These are phyloP conservation scores for Odontothrips loti DNA, from an alignment of 2,888 invertebrate genomes.

Conservation along the genomic window DNA sequence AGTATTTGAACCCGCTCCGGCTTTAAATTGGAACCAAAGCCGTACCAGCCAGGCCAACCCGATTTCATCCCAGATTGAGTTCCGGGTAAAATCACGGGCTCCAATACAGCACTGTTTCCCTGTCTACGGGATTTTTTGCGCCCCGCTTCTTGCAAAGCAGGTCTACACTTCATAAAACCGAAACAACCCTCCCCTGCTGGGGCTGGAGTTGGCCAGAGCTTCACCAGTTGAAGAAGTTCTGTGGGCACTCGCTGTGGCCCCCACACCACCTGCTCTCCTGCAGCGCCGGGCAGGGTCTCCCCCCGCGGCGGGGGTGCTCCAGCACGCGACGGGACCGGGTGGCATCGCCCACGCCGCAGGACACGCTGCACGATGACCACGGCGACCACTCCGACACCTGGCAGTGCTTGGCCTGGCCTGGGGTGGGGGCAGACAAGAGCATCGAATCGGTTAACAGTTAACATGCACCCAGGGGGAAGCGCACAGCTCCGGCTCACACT, in stretches of 20 bases:
- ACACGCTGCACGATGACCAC: conserved; percentile 47
- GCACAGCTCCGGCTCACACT: neutral
- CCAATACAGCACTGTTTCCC: neutral
- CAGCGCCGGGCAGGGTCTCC: conserved; percentile 46
- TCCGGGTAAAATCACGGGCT: neutral
- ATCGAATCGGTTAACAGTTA: no score
- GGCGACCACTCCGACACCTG: conserved; percentile 44
- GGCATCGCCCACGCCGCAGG: conserved; percentile 49
- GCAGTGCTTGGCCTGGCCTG: conserved; percentile 43
- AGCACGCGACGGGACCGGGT: conserved; percentile 44
- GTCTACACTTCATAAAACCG: neutral
- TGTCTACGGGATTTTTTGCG: neutral
- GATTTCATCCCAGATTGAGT: neutral
- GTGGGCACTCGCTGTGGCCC: conserved; percentile 42
- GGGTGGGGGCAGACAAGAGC: neutral
- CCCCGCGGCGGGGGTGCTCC: conserved; percentile 45
- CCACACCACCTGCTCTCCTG: conserved; percentile 45
- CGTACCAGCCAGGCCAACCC: no score
- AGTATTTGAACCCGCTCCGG: no score
- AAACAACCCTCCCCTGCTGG: neutral
- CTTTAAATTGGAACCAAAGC: no score
- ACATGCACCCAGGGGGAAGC: no score
- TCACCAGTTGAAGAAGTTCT: conserved; percentile 44
- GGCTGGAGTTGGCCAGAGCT: neutral
- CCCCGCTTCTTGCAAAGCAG: neutral